phyloP scores from a whole-genome alignment of 2,113 vertebrate species.

The Anhinga anhinga region DNA sequence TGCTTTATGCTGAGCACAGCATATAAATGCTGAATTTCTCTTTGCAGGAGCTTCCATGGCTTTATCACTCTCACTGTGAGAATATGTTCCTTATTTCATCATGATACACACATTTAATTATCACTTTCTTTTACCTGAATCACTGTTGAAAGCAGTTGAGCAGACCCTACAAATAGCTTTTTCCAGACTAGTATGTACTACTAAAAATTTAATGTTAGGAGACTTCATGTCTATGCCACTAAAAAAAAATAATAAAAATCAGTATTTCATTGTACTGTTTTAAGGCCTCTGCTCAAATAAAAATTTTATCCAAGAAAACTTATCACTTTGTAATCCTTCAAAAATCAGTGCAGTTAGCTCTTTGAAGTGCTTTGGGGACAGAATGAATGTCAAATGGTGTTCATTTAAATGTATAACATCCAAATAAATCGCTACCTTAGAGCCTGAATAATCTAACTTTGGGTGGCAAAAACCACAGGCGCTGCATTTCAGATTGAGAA shows the following conservation, averaged over 20 bases:
- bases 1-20: not conserved
- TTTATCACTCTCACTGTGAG: not conserved
- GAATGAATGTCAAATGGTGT: not conserved
- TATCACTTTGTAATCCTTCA: not conserved
- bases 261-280: not conserved
- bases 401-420: conserved; percentile 27
- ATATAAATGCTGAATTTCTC: not conserved
- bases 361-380: not conserved
- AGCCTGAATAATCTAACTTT: not conserved
- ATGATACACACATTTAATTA: not conserved
- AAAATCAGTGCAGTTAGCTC: not conserved
- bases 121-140: not conserved
- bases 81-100: not conserved
- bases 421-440: not conserved
- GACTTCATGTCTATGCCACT: not conserved
- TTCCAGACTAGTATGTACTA: not conserved
- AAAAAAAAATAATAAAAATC: not conserved
- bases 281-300: conserved; percentile 15
- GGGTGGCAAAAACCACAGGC: not conserved
- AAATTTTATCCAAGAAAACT: conserved; percentile 36
- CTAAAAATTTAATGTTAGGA: not conserved
- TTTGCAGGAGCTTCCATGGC: not conserved
- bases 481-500: not conserved
- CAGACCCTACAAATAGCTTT: not conserved
- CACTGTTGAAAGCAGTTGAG: not conserved